Percentiles rank a stretch among this genome's conserved stretches.
Evolutionary conservation across 2,113 vertebrate species (phyloP).

Genomic region (Thunnus thynnus): DNA sequence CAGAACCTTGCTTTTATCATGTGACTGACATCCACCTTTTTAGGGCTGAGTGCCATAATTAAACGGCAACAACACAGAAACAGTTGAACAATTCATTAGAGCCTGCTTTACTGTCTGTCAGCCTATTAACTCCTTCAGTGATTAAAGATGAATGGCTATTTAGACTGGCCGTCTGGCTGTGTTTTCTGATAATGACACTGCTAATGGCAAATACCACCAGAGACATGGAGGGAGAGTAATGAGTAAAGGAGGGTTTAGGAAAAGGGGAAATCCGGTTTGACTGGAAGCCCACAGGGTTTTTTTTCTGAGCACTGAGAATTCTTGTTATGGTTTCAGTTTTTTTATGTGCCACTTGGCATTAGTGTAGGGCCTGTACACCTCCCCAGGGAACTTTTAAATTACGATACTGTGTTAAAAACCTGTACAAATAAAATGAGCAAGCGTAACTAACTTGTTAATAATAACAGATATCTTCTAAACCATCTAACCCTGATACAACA

Average conservation of each 20-base stretch:
- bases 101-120: conserved; percentile 48
- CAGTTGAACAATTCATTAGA: conserved; percentile 46
- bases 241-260: conserved; percentile 48
- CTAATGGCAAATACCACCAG: conserved; percentile 55
- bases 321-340: background rate
- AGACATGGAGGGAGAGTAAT: conserved; percentile 32
- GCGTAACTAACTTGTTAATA: background rate
- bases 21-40: background rate
- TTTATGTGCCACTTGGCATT: background rate
- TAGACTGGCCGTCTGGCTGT: conserved; percentile 64
- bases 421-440: background rate
- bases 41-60: conserved; percentile 14
- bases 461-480: background rate
- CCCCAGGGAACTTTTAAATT: background rate
- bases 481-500: background rate
- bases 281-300: conserved; percentile 22
- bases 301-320: conserved; percentile 15
- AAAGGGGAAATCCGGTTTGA: conserved; percentile 52
- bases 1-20: background rate
- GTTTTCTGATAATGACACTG: conserved; percentile 65
- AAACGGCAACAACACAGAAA: conserved; percentile 12
- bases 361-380: background rate
- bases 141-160: conserved; percentile 65
- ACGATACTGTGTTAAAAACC: background rate
- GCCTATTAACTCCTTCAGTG: conserved; percentile 53